Conservation (phyloP, 30 jellyfish, hydroid and myxozoan species). For the Aurelia coerulea region DNA sequence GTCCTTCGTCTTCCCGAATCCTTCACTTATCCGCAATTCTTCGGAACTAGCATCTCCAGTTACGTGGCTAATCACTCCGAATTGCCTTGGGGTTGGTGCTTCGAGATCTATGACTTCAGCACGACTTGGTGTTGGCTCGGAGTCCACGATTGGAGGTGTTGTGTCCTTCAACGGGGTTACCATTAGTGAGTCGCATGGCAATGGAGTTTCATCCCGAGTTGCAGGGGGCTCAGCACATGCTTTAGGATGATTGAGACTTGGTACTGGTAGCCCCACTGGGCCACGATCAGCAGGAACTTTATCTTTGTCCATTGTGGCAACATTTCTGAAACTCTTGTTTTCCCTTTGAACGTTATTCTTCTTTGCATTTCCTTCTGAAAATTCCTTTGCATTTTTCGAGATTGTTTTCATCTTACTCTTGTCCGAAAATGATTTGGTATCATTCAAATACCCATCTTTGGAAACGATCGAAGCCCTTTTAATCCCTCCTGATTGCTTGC, state of each 20-base stretch:
- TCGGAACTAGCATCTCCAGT: neutral
- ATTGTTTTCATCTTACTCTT: neutral
- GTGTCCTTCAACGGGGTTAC: constrained; percentile 55
- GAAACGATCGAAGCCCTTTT: neutral
- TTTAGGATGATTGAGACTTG: neutral
- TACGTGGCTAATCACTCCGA: constrained; percentile 10
- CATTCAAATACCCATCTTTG: constrained; percentile 10
- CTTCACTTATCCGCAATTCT: neutral
- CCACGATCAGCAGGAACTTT: neutral
- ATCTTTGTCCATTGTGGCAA: no score
- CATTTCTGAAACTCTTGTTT: neutral
- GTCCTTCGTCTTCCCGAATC: neutral
- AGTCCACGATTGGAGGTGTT: neutral
- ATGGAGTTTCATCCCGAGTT: neutral
- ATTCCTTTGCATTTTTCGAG: no score
- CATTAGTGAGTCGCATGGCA: constrained; percentile 36
- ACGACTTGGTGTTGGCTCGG: constrained; percentile 23
- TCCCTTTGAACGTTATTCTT: neutral
- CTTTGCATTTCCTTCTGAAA: neutral
- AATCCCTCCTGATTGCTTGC: neutral
- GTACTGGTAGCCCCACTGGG: constrained; percentile 1
- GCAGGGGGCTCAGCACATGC: neutral
- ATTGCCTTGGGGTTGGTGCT: neutral
- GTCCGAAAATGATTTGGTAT: neutral
- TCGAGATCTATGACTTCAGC: constrained; percentile 31